Base-by-base conservation (phyloP, 2,113 vertebrate species). In the Lutjanus erythropterus region DNA sequence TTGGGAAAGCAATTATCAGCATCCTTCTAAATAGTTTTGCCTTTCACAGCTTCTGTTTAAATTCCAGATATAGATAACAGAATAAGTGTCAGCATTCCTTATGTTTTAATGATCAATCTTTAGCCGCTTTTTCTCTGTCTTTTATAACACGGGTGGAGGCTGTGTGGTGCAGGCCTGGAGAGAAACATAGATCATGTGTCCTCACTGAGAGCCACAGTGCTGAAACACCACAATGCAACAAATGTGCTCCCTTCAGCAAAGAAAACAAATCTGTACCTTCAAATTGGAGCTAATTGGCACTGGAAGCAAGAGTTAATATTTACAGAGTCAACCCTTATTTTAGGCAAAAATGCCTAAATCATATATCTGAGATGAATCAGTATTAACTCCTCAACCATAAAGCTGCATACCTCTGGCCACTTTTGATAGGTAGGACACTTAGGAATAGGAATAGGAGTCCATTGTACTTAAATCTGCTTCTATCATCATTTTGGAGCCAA, bases 1-100 rank as follows among this genome's bases (percentile, higher is more conserved):
- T 27, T 9, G 33, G 47, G 3, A 62, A 84, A 50, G 84, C 42
- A 81, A 69, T 83, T 86, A 66, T 71, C 64, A 53, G 46, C 5
- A 29, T 0, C 49, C 35, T 61, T 42, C 69, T 15, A 88, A 69
- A 81, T 81, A 86, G 23, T 61, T 79, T 55, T 18, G 1, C 21
- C 23, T 47, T 74, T 84, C 78, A 72, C 75, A 42, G 33, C 52
- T 21, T 7, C 66, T 65, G 1, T 67, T 73, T 29, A 79, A 71
- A 80, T 37, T 49, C 78, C 62, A 71, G 3, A 50, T 70, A 70
- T 29, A 75, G 59, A 0, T n/a, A 53, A 37, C 52, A 42, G 21
- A 47, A n/a, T 18, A 73, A 14, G 72, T 27, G 23, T 50, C 55
- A 27, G 35, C n/a, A 42, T 59, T 73, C 62, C 23, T 71, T 66